These are phyloP conservation scores for Dendrocincla fuliginosa DNA, from an alignment of 2,797 vertebrate genomes.

Conservation along the genomic window DNA sequence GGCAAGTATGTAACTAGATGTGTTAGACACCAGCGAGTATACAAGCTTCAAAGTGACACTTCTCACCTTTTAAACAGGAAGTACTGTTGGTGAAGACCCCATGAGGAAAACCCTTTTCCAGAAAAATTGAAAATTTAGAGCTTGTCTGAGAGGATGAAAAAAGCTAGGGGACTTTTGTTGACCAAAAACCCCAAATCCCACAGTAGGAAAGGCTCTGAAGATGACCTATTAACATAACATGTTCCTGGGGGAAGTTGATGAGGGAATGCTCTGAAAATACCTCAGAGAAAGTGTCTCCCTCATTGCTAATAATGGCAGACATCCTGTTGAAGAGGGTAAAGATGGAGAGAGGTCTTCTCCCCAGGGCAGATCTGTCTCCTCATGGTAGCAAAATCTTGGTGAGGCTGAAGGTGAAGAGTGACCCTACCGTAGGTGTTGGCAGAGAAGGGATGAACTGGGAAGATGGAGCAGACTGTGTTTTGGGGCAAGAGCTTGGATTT, in stretches of 20 bases:
- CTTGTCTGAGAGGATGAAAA: not conserved
- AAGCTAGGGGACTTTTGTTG: not conserved
- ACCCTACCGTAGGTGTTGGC: not conserved
- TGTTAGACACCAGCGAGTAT: not conserved
- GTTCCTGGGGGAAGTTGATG: not conserved
- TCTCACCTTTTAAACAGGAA: not conserved
- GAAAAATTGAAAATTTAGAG: not conserved
- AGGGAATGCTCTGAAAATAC: not conserved
- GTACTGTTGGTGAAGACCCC: not conserved
- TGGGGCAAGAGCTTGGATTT: not conserved
- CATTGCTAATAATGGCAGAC: not conserved
- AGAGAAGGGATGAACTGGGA: not conserved
- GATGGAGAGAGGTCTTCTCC: not conserved
- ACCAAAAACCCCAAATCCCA: not conserved
- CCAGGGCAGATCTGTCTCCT: not conserved
- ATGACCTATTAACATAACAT: not conserved
- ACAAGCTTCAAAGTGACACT: not conserved
- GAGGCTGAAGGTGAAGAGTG: not conserved
- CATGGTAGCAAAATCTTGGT: not conserved
- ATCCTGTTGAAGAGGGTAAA: not conserved
- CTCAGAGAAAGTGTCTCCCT: not conserved
- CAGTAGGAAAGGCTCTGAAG: not conserved
- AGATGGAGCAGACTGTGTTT: not conserved
- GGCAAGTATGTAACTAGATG: not conserved
- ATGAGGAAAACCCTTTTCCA: not conserved